Evolutionary conservation across 2,888 invertebrate species (phyloP).

Genomic region (Biston betularia): DNA sequence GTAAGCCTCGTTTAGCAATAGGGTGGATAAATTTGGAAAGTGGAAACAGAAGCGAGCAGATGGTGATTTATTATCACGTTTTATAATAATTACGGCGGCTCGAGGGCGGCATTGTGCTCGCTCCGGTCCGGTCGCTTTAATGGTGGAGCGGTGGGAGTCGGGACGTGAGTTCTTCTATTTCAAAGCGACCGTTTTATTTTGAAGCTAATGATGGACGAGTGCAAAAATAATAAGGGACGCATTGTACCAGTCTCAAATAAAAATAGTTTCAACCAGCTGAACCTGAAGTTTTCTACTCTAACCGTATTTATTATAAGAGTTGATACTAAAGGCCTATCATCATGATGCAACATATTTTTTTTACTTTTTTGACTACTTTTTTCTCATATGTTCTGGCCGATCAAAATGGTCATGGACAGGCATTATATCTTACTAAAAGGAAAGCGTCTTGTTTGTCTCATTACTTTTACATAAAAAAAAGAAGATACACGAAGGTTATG

Average conservation of each 20-base stretch:
- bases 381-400: too few species aligned
- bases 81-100: conserved; percentile 79
- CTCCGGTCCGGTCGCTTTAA: conserved; percentile 51
- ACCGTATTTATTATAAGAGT: not conserved
- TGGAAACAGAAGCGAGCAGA: conserved; percentile 79
- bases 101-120: conserved; percentile 67
- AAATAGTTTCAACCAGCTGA: not conserved
- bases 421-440: too few species aligned
- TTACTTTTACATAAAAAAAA: too few species aligned
- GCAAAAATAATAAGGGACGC: conserved; percentile 21
- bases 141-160: conserved; percentile 48
- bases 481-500: too few species aligned
- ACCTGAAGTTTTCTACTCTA: not conserved
- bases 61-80: conserved; percentile 83
- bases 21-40: conserved; percentile 63
- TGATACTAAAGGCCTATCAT: not conserved
- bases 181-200: conserved; percentile 61
- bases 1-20: not conserved
- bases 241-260: conserved; percentile 15
- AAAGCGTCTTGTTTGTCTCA: too few species aligned
- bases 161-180: conserved; percentile 59
- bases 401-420: too few species aligned
- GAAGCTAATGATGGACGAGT: conserved; percentile 51
- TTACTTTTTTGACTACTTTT: too few species aligned
- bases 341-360: not conserved